Base-by-base conservation (phyloP, 1,140 invertebrate genomes). In the Plectrocnemia conspersa region DNA sequence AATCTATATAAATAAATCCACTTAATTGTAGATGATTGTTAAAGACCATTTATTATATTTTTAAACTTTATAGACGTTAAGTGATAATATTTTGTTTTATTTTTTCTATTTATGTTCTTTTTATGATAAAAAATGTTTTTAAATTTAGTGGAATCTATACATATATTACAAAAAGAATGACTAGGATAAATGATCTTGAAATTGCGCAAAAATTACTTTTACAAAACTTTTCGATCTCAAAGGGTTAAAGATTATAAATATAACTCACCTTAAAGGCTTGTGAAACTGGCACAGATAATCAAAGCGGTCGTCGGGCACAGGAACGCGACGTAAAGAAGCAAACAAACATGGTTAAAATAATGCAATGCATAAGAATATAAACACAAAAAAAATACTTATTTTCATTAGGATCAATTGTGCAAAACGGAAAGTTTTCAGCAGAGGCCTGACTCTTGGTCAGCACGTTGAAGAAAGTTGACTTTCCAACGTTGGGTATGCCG, bases 341-440 rank as follows among this genome's bases (percentile, higher is more conserved):
- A 58, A 52, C 25, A 38, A 35, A 15, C 25, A 33, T 23, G 33
- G 41, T 55, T 40, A 58, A 54, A 45, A 57, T 22, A 61, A 23
- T 23, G 33, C 23, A 36, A 24, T 29, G 27, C 7, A 29, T 29
- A 13, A 9, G 27, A 29, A 29, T 29, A 18, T 40, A 11, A 52
- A 52, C 32, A 38, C 25, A 70, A 75, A 70, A n/a, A 68, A 64
- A 67, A 87, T 89, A 93, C 91, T 95, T 93, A 97, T 94, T 98
- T 86, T 99, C 97, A 93, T 99, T 99, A 18, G 97, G 97, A 79
- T 99, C 95, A 68, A 99, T 99, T 66, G 97, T 99, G 79, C 97
- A 99, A 78, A 99, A 99, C 3, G 97, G 97, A 73, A 98, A 98
- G 68, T 99, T 98, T 77, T 98, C 92, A 48, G 97, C 94, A 49